A percentile compares a stretch with the other conserved stretches of the same genome.
phyloP scores from a whole-genome alignment of 2,113 vertebrate species.

The Cnemophilus loriae region DNA sequence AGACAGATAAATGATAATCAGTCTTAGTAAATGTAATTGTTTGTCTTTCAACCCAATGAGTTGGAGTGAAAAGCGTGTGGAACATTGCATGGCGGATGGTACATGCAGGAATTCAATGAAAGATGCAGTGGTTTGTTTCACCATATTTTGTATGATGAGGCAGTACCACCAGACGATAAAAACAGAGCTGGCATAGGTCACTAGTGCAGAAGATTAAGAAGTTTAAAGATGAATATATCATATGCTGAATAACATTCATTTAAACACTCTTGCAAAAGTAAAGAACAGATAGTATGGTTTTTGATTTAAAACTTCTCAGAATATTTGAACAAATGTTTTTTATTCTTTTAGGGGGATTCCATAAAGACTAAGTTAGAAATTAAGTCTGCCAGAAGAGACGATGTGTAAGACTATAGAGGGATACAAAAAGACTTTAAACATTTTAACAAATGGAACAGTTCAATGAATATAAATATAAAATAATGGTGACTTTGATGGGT shows the following conservation, averaged over 20 bases:
- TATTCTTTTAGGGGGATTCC: not conserved
- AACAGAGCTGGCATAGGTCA: not conserved
- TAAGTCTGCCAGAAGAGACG: not conserved
- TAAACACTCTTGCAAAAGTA: slow-evolving; percentile 17
- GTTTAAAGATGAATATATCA: not conserved
- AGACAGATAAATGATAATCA: not conserved
- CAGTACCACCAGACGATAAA: not conserved
- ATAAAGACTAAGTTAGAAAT: slow-evolving; percentile 23
- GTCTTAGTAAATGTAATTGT: not conserved
- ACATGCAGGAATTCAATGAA: slow-evolving; percentile 24
- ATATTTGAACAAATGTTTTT: slow-evolving; percentile 39
- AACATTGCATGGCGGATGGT: not conserved
- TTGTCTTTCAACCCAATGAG: not conserved
- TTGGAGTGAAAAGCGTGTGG: not conserved
- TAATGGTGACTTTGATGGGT: slow-evolving; percentile 60
- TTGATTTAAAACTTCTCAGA: slow-evolving; percentile 42
- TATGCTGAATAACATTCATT: slow-evolving; percentile 18
- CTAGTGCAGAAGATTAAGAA: not conserved
- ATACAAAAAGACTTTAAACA: slow-evolving; percentile 3
- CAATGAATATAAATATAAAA: slow-evolving; percentile 51
- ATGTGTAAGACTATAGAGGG: slow-evolving; percentile 1
- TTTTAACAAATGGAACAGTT: slow-evolving; percentile 57
- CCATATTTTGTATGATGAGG: not conserved
- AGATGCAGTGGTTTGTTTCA: not conserved
- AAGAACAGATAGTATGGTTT: not conserved